Conservation (phyloP, 2,797 vertebrate species). For the Oreochromis grahami region DNA sequence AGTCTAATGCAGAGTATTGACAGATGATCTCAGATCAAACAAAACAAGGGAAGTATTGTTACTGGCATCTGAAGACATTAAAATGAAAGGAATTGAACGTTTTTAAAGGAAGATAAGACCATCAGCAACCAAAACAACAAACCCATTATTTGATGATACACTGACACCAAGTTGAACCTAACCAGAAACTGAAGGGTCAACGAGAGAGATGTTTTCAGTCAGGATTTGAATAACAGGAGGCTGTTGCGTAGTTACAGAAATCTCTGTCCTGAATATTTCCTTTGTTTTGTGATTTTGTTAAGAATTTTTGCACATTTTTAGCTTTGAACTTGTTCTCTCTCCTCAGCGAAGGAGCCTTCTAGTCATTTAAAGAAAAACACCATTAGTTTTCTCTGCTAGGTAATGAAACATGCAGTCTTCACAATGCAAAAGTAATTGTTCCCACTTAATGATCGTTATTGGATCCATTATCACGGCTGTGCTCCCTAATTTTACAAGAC, state of each 20-base stretch:
- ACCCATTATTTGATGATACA: background rate
- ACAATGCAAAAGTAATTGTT: conserved; percentile 24
- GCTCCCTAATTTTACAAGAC: background rate
- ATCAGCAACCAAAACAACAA: background rate
- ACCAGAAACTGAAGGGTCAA: background rate
- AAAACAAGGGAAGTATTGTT: background rate
- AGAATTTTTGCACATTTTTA: background rate
- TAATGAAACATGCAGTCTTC: conserved; percentile 27
- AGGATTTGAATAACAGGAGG: background rate
- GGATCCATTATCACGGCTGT: conserved; percentile 1
- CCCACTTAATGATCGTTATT: conserved; percentile 20
- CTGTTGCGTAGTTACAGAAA: background rate
- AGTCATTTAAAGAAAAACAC: background rate
- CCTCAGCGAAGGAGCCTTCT: background rate
- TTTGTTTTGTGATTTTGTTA: background rate
- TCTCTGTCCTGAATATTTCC: background rate
- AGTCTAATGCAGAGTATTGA: background rate
- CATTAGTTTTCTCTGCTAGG: background rate
- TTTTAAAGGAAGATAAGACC: background rate
- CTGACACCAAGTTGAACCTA: background rate
- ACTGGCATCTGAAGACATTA: background rate
- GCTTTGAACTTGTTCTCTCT: background rate
- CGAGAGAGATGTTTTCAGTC: background rate
- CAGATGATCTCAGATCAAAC: background rate
- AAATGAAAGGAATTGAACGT: background rate